A percentile compares a stretch with the other conserved stretches of the same genome.
phyloP scores from a whole-genome alignment of 2,797 vertebrate species.

The Sparus aurata region DNA sequence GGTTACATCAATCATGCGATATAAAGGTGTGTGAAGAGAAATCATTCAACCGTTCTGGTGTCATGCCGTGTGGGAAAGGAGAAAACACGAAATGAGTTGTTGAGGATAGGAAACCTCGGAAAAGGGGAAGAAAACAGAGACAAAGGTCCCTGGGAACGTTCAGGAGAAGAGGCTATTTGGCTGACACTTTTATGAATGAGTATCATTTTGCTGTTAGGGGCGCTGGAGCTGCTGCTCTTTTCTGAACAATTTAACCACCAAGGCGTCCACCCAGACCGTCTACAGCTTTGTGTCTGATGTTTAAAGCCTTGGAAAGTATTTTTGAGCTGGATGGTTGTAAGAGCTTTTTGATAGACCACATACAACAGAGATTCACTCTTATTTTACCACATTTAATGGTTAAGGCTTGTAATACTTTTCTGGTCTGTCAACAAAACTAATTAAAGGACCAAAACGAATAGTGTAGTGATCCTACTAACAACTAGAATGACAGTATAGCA shows the following conservation, averaged over 20 bases:
- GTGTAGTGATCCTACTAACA: background rate
- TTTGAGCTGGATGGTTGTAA: too few relatives aligned
- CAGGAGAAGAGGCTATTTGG: conserved; percentile 33
- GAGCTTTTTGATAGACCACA: background rate
- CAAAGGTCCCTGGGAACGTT: conserved; percentile 42
- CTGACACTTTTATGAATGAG: conserved; percentile 26
- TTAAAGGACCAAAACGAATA: background rate
- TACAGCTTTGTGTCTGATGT: background rate
- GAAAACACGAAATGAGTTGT: conserved; percentile 5
- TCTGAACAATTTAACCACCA: background rate
- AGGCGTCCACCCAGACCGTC: background rate
- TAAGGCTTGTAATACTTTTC: background rate
- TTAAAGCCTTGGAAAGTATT: background rate
- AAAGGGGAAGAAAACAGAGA: conserved; percentile 24
- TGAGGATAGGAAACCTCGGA: conserved; percentile 16
- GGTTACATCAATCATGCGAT: background rate
- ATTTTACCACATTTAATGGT: background rate
- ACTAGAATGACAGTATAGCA: too few relatives aligned
- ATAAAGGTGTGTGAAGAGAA: background rate
- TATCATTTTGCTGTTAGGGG: conserved; percentile 10
- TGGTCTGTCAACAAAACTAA: background rate
- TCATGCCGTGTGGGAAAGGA: background rate
- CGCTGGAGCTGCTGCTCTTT: background rate
- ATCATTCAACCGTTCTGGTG: background rate
- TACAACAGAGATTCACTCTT: background rate